These are phyloP conservation scores for Delia radicum DNA, from an alignment of 1,140 invertebrate species.

Conservation along the genomic window DNA sequence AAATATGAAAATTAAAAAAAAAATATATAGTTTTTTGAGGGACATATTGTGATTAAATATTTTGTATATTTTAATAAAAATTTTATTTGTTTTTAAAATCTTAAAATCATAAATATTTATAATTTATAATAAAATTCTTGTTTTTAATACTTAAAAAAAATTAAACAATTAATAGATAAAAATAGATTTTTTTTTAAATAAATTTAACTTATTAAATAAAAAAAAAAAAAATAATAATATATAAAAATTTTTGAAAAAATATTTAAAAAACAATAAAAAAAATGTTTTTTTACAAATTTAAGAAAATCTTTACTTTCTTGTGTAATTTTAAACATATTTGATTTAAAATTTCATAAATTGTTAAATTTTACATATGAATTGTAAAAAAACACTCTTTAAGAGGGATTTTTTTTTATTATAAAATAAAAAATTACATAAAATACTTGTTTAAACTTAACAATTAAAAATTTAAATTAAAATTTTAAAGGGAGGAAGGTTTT, in stretches of 20 bases:
- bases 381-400: not conserved
- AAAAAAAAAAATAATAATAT: not conserved
- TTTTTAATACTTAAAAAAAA: not conserved
- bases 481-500: not conserved
- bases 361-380: not conserved
- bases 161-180: not conserved
- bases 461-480: not conserved
- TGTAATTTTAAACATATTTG: too few species aligned
- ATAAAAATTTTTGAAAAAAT: not conserved
- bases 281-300: too few species aligned
- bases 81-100: not conserved
- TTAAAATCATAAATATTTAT: not conserved
- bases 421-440: constrained; percentile 7
- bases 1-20: not conserved
- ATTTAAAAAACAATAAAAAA: too few species aligned
- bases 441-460: constrained; percentile 16
- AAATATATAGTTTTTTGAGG: not conserved
- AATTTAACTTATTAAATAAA: not conserved
- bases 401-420: not conserved
- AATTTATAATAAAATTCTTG: not conserved
- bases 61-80: not conserved
- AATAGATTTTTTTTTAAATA: not conserved
- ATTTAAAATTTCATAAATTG: too few species aligned
- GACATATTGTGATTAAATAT: not conserved
- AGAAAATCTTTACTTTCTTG: too few species aligned